A percentile compares a stretch with the other conserved stretches of the same genome.
These are phyloP conservation scores for Nomada lathburiana DNA, from an alignment of 2,888 invertebrate species.

Conservation along the genomic window DNA sequence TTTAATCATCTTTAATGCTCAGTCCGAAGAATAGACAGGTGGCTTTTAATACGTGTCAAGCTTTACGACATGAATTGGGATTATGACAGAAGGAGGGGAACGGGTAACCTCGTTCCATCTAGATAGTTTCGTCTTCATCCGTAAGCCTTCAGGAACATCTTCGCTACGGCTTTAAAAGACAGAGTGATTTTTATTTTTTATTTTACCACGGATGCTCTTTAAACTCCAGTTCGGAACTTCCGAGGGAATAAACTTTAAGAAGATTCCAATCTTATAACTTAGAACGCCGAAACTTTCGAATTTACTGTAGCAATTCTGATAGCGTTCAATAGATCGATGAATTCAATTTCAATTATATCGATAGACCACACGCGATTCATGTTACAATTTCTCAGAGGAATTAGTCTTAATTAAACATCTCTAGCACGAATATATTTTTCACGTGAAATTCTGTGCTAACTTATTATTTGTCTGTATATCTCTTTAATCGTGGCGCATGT, in stretches of 20 bases:
- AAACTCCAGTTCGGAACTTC: background rate
- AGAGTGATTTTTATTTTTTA: background rate
- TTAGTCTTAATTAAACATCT: no score
- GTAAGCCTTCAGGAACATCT: background rate
- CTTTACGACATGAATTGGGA: constrained; percentile 4
- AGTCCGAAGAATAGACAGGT: background rate
- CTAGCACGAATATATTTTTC: no score
- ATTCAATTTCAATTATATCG: background rate
- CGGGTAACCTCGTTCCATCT: background rate
- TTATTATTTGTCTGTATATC: no score
- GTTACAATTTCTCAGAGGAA: no score
- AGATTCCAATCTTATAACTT: background rate
- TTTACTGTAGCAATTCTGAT: background rate
- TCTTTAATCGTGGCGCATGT: no score
- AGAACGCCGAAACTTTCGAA: background rate
- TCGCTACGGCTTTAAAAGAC: background rate
- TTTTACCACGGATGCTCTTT: background rate
- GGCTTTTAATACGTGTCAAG: constrained; percentile 29
- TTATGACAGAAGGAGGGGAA: background rate
- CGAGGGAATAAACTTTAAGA: background rate
- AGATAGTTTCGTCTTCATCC: background rate
- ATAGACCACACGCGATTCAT: background rate
- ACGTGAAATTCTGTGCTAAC: no score
- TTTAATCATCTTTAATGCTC: constrained; percentile 31
- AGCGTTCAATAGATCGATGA: background rate